Evolutionary conservation across 1,140 invertebrate genomes (phyloP), one percentile per base, ranked within the genome.

Genomic region (Parapsyche elsis): DNA sequence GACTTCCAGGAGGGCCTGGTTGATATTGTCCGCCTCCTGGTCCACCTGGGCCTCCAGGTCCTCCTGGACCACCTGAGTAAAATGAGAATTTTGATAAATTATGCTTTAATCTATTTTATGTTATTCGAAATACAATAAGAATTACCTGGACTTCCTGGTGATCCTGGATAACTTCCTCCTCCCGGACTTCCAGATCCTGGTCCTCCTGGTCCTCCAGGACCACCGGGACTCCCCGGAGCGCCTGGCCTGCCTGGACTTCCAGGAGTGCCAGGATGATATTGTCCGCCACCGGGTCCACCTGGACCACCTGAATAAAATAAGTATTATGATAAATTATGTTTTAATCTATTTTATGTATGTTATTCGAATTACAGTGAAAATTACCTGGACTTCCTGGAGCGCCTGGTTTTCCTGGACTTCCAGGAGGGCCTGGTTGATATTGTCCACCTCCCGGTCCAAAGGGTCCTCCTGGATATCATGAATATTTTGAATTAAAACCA

Each of bases 341-440:
- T n/a, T n/a, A n/a, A n/a, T n/a, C n/a, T n/a, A n/a, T n/a, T n/a
- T n/a, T n/a, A n/a, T n/a, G n/a, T n/a, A n/a, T n/a, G n/a, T n/a
- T n/a, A n/a, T n/a, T n/a, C n/a, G n/a, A n/a, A n/a, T n/a, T n/a
- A n/a, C n/a, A n/a, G n/a, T n/a, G n/a, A n/a, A n/a, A n/a, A n/a
- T n/a, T n/a, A n/a, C n/a, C n/a, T n/a, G n/a, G n/a, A n/a, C 30
- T 7, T 4, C 7, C 7, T 4, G 30, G 30, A 4, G 2, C 30
- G 7, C 30, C 30, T 4, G 30, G 30, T 38, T 38, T 1, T 38
- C 7, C 53, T 77, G 9, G 12, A 5, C 23, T 12, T 2, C 70
- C 83, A 45, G 84, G 84, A 16, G 61, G 19, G 19, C 82, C 84
- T 44, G 84, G 84, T 24, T 71, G 2, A 16, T 82, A 82, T 77